These are phyloP conservation scores for Cantharis lateralis DNA, from an alignment of 2,888 invertebrate genomes.

Conservation along the genomic window DNA sequence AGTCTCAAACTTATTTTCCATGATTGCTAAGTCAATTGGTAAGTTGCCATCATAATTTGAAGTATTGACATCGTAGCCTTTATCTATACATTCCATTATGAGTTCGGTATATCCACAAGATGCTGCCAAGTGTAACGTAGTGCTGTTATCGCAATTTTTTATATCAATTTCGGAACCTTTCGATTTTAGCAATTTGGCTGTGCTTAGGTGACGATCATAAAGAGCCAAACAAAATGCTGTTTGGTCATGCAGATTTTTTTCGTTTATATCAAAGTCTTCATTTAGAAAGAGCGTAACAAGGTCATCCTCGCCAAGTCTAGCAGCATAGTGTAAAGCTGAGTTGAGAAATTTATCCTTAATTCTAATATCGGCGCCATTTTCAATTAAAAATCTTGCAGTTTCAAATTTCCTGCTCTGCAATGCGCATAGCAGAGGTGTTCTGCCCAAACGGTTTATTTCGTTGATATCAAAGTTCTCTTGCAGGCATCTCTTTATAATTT, in stretches of 20 bases:
- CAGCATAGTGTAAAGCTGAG: background rate
- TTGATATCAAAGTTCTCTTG: background rate
- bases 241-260: background rate
- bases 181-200: background rate
- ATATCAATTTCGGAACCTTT: background rate
- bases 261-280: background rate
- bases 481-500: background rate
- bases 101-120: background rate
- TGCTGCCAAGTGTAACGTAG: background rate
- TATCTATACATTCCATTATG: background rate
- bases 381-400: background rate
- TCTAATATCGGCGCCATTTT: background rate
- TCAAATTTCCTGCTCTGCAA: background rate
- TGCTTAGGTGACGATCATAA: background rate
- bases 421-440: background rate
- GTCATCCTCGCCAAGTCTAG: background rate
- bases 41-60: background rate
- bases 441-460: background rate
- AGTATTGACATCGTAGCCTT: background rate
- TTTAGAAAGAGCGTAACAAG: background rate
- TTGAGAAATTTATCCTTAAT: background rate
- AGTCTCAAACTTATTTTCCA: background rate
- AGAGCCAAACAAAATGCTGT: background rate
- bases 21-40: background rate
- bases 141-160: background rate